Conservation (phyloP, 2,797 vertebrate genomes). For the Cheracebus regulus region DNA sequence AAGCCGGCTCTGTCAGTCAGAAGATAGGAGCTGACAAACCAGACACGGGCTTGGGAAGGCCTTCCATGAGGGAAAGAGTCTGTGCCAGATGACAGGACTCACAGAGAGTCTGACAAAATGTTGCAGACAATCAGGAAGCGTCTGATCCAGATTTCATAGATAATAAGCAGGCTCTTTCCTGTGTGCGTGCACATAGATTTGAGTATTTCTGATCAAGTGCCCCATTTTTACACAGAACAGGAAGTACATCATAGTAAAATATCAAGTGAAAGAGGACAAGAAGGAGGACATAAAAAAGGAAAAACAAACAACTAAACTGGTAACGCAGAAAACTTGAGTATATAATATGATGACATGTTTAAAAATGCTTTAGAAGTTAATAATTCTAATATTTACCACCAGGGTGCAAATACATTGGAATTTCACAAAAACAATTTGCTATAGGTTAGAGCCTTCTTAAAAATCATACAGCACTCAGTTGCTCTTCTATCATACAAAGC, state of each 20-base stretch:
- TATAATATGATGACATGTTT: background rate
- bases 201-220: slow-evolving; percentile 73
- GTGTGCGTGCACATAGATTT: slow-evolving; percentile 69
- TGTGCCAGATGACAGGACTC: slow-evolving; percentile 73
- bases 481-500: background rate
- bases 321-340: background rate
- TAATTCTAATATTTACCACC: background rate
- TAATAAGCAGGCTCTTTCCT: slow-evolving; percentile 69
- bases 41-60: slow-evolving; percentile 76
- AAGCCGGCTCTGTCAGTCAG: slow-evolving; percentile 78
- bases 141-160: slow-evolving; percentile 65
- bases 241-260: slow-evolving; percentile 51
- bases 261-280: slow-evolving; percentile 8
- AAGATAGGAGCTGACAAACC: slow-evolving; percentile 73
- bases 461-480: background rate
- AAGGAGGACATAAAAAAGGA: background rate
- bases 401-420: background rate
- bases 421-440: slow-evolving; percentile 33
- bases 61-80: slow-evolving; percentile 52
- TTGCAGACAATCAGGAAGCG: slow-evolving; percentile 73
- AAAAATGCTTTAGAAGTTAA: background rate
- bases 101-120: slow-evolving; percentile 71
- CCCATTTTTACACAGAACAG: slow-evolving; percentile 50
- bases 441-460: background rate
- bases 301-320: background rate